Evolutionary conservation across 2,797 vertebrate species (phyloP), one percentile per base, ranked within the genome.

Genomic region (Chromis chromis): DNA sequence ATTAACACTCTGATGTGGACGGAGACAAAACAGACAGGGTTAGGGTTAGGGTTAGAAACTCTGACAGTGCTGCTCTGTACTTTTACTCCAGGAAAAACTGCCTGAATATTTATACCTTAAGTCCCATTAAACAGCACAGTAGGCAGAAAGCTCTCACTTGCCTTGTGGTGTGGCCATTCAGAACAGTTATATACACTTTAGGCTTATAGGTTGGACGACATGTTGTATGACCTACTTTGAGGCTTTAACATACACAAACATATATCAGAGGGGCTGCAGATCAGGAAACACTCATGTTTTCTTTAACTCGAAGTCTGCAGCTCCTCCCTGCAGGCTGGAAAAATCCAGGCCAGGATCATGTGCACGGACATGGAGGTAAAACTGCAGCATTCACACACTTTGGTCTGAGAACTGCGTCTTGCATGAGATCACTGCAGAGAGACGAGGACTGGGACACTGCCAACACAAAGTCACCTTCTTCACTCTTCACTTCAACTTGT

Each of bases 391-490:
- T 17, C 39, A 64, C 33, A 40, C 14, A 11, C 1, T 31, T 39
- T 6, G 13, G 16, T 52, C 5, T 4, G 31, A 49, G n/a, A 55
- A 17, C 19, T 12, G 25, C 31, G 1, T 31, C 31, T 31, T 31
- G 33, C 8, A 2, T 36, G 33, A 36, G 14, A 17, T 42, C 40
- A 42, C 40, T 16, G 40, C 40, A 16, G 13, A 14, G 14, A 24
- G 22, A 56, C 31, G 52, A 39, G 31, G 6, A 70, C 56, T 79
- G 82, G 53, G 59, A 73, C 14, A 59, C 63, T 59, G 76, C 76
- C 76, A 83, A 21, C 46, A 1, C 82, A 85, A 79, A 81, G 77
- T 88, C 82, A 76, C 82, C 67, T 78, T 81, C 77, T 8, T 78
- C 81, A 70, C 81, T 82, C 81, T 11, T 75, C 81, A 74, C 70